These are phyloP conservation scores for Drosophila tripunctata DNA, from an alignment of 2,888 invertebrate species.

Conservation along the genomic window DNA sequence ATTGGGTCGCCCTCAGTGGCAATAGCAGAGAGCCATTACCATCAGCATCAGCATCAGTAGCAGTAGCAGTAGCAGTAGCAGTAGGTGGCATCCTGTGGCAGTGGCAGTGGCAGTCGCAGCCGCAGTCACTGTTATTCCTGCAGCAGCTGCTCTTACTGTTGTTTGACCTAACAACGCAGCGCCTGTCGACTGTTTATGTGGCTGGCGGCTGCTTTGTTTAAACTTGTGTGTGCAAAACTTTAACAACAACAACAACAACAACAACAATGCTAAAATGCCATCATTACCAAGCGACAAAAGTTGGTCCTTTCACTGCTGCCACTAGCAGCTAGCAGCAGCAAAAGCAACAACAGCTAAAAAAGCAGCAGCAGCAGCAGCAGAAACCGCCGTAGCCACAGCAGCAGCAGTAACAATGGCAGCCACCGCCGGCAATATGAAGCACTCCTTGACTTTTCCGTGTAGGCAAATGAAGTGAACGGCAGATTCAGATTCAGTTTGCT, in stretches of 20 bases:
- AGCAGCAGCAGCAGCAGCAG: slow-evolving; percentile 19
- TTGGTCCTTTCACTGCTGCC: slow-evolving; percentile 69
- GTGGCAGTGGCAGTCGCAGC: slow-evolving; percentile 30
- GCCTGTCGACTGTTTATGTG: slow-evolving; percentile 79
- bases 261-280: slow-evolving; percentile 76
- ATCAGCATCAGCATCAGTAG: slow-evolving; percentile 1
- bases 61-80: slow-evolving; percentile 25
- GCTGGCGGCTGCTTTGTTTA: slow-evolving; percentile 80
- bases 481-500: slow-evolving; percentile 42
- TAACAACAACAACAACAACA: slow-evolving; percentile 54
- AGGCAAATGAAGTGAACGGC: slow-evolving; percentile 78
- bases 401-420: slow-evolving; percentile 58
- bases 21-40: too few species aligned
- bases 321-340: slow-evolving; percentile 29
- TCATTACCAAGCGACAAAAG: slow-evolving; percentile 80
- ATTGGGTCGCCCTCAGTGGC: slow-evolving; percentile 26
- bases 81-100: slow-evolving; percentile 35
- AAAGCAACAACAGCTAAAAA: slow-evolving; percentile 23
- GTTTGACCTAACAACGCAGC: slow-evolving; percentile 71
- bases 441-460: slow-evolving; percentile 74
- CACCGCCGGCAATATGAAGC: slow-evolving; percentile 59
- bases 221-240: slow-evolving; percentile 79
- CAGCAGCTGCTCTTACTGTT: slow-evolving; percentile 57
- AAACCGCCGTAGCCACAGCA: slow-evolving; percentile 35
- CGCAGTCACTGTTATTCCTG: slow-evolving; percentile 32